Base-by-base conservation (phyloP, 2,888 invertebrate species). In the Ferrisia virgata region DNA sequence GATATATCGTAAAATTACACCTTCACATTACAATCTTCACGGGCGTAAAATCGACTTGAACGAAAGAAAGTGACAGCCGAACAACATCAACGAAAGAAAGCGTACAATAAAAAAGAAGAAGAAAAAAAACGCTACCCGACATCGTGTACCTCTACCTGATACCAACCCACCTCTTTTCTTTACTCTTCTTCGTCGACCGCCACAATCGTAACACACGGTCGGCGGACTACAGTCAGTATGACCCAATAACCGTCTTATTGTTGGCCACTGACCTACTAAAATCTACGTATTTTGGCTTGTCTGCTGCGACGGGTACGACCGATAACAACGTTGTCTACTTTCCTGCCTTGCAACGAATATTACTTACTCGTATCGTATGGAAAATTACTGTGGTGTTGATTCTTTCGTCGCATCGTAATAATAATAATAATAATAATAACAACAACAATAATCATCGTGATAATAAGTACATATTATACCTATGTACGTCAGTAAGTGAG, bases 171-270 rank as follows among this genome's bases (percentile, higher is more conserved):
- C n/a, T 11, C 40, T 28, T 64, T 28, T 18, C 72, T 76, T 36
- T 25, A 36, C 36, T 36, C 72, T 33, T 36, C 72, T 33, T 76
- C 72, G 25, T 22, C 72, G 33, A 36, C 36, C 36, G 31, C 72
- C 36, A 36, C 72, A 64, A 64, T 64, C 64, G 64, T 64, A 64
- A 64, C 28, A 64, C 64, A 64, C 64, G 64, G 72, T 36, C 72
- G 72, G 31, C 36, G 33, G 33, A 80, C 82, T 64, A 82, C 82
- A 82, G 64, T 58, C 64, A 28, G 64, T 64, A 58, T 82, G 58
- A 82, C 82, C 82, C 58, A 82, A 64, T 82, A 82, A 82, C 82
- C 82, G 82, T 64, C 82, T 82, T 82, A 36, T 53, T 33, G 82
- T 53, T 58, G 72, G 72, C 36, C 72, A 76, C 72, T 76, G 82